Conservation (phyloP, 2,797 vertebrate genomes). For the Platyrinchus mystaceus region DNA sequence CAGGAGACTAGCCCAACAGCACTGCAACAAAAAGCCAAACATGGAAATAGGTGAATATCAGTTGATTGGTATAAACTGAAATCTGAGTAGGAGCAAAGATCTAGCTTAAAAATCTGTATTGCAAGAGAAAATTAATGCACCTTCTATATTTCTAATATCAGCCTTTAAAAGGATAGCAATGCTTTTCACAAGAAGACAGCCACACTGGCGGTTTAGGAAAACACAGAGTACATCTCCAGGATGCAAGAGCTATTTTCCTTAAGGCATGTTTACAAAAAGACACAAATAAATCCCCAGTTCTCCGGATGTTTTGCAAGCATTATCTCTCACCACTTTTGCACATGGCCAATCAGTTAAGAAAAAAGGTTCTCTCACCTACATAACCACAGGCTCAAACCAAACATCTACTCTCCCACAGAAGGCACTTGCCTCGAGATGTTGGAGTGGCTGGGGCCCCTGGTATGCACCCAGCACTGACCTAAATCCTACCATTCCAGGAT, state of each 20-base stretch:
- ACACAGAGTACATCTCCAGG: background rate
- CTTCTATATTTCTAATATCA: background rate
- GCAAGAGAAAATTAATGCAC: background rate
- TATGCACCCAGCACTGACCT: background rate
- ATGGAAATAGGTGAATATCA: background rate
- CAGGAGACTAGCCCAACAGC: background rate
- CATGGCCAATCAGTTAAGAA: background rate
- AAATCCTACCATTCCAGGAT: accelerated
- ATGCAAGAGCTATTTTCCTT: background rate
- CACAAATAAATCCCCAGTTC: background rate
- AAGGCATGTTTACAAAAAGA: background rate
- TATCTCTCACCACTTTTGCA: background rate
- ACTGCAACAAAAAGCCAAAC: background rate
- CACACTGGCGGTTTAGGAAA: background rate
- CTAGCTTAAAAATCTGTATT: background rate
- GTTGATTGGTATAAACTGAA: background rate
- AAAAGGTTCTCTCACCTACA: background rate
- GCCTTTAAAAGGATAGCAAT: background rate
- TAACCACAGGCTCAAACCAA: background rate
- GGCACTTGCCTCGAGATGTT: background rate
- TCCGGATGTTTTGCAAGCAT: background rate
- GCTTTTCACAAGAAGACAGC: background rate
- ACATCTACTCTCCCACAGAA: background rate
- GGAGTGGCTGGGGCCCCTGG: background rate
- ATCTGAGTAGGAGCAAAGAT: background rate